These are phyloP conservation scores for Apamea monoglypha DNA, from an alignment of 2,888 invertebrate species.

Conservation along the genomic window DNA sequence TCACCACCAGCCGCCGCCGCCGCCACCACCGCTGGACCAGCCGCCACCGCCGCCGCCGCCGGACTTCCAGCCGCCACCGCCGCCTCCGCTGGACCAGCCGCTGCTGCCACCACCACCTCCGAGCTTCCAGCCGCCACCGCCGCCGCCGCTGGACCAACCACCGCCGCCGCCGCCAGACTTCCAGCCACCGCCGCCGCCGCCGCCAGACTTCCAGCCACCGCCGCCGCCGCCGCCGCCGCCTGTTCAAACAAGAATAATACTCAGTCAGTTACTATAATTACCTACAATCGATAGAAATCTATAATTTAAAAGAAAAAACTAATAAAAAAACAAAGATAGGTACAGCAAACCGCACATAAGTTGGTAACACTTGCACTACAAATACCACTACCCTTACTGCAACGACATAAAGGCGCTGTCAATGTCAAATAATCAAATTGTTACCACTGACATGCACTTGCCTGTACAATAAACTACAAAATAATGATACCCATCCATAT, in stretches of 20 bases:
- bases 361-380: background rate
- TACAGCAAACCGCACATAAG: background rate
- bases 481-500: background rate
- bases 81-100: slow-evolving; percentile 54
- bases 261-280: background rate
- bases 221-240: slow-evolving; percentile 71
- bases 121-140: slow-evolving; percentile 74
- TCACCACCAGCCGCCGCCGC: slow-evolving; percentile 82
- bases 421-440: background rate
- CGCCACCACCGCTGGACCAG: slow-evolving; percentile 66
- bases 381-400: background rate
- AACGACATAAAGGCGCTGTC: background rate
- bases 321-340: background rate
- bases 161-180: slow-evolving; percentile 60
- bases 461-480: background rate
- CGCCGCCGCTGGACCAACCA: slow-evolving; percentile 67
- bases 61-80: slow-evolving; percentile 63
- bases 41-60: slow-evolving; percentile 72
- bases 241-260: slow-evolving; percentile 40
- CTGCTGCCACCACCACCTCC: slow-evolving; percentile 75
- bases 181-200: slow-evolving; percentile 68
- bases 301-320: background rate
- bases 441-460: background rate
- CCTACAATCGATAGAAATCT: background rate
- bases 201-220: slow-evolving; percentile 66